phyloP scores from a whole-genome alignment of 2,797 vertebrate species.

The Sebastiscus albofasciatus region DNA sequence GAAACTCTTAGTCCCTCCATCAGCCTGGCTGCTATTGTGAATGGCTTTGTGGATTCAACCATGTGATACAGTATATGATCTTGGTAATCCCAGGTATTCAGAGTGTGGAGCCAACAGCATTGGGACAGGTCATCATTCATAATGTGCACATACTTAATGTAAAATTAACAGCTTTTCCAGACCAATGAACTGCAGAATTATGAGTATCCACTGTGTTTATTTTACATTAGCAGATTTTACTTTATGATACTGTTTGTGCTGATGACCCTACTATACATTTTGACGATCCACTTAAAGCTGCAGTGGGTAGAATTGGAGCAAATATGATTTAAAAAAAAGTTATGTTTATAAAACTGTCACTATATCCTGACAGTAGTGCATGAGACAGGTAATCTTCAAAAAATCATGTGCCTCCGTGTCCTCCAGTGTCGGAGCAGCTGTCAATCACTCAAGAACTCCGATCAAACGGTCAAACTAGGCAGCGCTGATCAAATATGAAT shows the following conservation, averaged over 20 bases:
- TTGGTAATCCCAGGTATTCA: conserved; percentile 31
- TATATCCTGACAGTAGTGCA: no score
- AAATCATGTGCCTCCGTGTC: no score
- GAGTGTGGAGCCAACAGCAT: not conserved
- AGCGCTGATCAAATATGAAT: no score
- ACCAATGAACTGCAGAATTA: not conserved
- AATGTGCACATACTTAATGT: not conserved
- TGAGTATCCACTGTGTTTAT: not conserved
- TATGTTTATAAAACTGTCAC: no score
- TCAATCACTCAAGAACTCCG: no score
- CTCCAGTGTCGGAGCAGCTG: no score
- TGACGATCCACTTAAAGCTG: not conserved
- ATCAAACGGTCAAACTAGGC: no score
- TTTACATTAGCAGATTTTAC: not conserved
- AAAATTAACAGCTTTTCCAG: conserved; percentile 22
- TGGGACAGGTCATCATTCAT: conserved; percentile 24
- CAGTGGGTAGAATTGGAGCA: no score
- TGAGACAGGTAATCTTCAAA: fast-evolving
- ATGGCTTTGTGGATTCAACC: conserved; percentile 12
- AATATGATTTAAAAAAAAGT: no score
- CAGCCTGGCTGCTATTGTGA: conserved; percentile 7
- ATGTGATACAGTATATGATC: conserved; percentile 26
- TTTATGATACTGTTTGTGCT: not conserved
- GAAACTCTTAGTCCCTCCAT: not conserved
- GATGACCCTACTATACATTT: not conserved